phyloP scores from a whole-genome alignment of 2,888 invertebrate genomes.

The Trachelus stipa region DNA sequence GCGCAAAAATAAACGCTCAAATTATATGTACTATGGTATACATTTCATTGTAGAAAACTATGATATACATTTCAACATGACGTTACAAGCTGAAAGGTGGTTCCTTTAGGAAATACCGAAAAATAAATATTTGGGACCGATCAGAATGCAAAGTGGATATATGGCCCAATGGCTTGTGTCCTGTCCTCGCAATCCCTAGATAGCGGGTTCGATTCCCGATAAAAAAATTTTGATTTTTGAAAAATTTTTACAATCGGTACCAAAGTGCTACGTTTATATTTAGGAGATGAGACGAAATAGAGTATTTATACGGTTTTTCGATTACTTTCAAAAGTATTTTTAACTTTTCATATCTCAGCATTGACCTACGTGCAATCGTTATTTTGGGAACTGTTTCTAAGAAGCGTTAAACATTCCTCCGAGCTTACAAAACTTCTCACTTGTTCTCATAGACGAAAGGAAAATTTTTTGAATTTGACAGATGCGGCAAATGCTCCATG shows the following conservation, averaged over 20 bases:
- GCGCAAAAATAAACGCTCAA: not conserved
- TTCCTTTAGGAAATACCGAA: too few species aligned
- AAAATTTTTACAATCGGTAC: too few species aligned
- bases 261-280: not conserved
- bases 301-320: not conserved
- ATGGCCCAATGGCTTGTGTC: too few species aligned
- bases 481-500: not conserved
- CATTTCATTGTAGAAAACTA: too few species aligned
- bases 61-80: too few species aligned
- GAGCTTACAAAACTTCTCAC: not conserved
- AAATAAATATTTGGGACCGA: too few species aligned
- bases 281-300: not conserved
- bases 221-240: too few species aligned
- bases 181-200: too few species aligned
- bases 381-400: not conserved
- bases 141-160: too few species aligned
- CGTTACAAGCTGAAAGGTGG: too few species aligned
- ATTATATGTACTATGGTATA: not conserved
- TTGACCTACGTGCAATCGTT: not conserved
- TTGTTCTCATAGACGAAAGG: not conserved
- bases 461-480: not conserved
- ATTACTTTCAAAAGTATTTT: not conserved
- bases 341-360: not conserved
- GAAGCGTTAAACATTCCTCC: not conserved
- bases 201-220: too few species aligned